Evolutionary conservation across 2,113 vertebrate species (phyloP).

Genomic region (Cisticola juncidis): DNA sequence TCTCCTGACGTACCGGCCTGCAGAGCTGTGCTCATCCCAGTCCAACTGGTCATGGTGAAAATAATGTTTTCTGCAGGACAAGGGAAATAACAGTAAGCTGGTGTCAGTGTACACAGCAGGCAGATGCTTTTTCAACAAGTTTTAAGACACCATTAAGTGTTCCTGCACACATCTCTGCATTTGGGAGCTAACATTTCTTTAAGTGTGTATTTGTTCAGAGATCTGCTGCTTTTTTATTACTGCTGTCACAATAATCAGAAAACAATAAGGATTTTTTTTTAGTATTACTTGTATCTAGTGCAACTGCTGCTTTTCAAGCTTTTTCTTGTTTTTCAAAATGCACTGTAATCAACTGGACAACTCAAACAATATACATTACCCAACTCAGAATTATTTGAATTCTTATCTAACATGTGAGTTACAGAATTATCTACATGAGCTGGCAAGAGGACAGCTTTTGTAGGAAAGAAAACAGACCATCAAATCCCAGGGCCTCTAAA

Average conservation of each 20-base stretch:
- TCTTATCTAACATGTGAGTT: neutral
- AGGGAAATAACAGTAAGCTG: neutral
- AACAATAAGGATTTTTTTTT: neutral
- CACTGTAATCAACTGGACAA: neutral
- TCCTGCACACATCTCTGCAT: neutral
- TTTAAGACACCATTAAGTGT: neutral
- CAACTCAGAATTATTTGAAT: neutral
- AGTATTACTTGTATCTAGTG: neutral
- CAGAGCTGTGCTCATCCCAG: conserved; percentile 89
- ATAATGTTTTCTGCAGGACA: conserved; percentile 81
- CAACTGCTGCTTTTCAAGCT: neutral
- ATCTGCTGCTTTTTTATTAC: neutral
- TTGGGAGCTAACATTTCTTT: neutral
- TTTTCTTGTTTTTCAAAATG: neutral
- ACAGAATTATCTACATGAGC: neutral
- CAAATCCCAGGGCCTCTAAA: neutral
- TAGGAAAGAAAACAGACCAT: neutral
- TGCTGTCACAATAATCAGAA: neutral
- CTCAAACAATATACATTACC: neutral
- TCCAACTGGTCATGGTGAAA: conserved; percentile 87
- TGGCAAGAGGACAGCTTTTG: neutral
- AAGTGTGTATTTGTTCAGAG: neutral
- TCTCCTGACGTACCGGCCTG: conserved; percentile 88
- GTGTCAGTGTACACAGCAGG: neutral
- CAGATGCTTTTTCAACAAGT: neutral